Base-by-base conservation (phyloP, 2,113 vertebrate genomes). In the Aphelocoma coerulescens region DNA sequence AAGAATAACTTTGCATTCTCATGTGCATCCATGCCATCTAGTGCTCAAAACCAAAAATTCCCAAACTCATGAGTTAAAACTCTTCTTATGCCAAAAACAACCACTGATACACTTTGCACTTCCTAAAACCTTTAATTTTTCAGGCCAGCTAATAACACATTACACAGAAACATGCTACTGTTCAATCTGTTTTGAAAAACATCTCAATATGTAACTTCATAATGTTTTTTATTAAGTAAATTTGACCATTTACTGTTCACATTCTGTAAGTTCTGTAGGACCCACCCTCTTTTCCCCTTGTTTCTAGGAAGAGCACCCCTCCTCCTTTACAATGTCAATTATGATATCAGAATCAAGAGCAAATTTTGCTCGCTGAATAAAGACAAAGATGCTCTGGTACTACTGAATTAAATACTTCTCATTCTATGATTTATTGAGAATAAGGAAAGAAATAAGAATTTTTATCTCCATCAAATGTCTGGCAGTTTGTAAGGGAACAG, bases 11-110 rank as follows among this genome's bases (percentile, higher is more conserved):
- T 27, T 8, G 12, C 17, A 24, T 23, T 72, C 17, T 62, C 28
- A 37, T 1, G 4, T 57, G 49, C 52, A 80, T 88, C 83, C 68
- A 59, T 91, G 94, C 93, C 96, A 97, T 59, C 96, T 96, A 95
- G 93, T 94, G 97, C 83, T 79, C 63, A 80, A 67, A 94, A 62
- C 0, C 37, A 77, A 69, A 74, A 71, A 16, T 6, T 57, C 20
- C 35, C 8, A 14, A 48, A 65, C 37, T 61, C 23, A 13, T 0
- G 0, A 27, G 24, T 44, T 75, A 54, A 28, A 28, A 16, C 43
- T 79, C 39, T 82, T 37, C 44, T 67, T 69, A 59, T 0, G 7
- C 15, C 11, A 14, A 65, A 52, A 69, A 65, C 1, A 0, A 91
- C 7, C 13, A 61, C 27, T 26, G 13, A 78, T 23, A 39, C 0